Base-by-base conservation (phyloP, 2,113 vertebrate species). In the Lynx canadensis region DNA sequence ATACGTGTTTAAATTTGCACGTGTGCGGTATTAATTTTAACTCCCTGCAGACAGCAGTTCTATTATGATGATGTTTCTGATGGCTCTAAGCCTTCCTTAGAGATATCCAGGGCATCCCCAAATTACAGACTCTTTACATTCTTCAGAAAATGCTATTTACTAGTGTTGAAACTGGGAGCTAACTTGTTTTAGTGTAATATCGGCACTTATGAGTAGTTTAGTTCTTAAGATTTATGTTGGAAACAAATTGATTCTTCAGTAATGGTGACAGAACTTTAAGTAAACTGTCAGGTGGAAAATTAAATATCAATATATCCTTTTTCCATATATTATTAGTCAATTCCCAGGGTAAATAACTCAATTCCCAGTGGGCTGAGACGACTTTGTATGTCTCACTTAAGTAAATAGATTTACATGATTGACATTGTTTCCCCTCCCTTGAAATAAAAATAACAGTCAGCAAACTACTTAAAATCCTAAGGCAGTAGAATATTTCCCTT, bases 341-440 rank as follows among this genome's bases (percentile, higher is more conserved):
- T 95, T 78, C 73, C 21, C 14, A 57, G 52, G 89, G 48, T 48
- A 74, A 89, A 89, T 36, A 48, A 84, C 45, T 45, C 45, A 45
- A 45, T 45, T 45, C 45, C 45, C 45, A 45, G 5, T 73, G 76
- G 23, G 65, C 13, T 8, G 83, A 95, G 60, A 27, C 4, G 87
- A 27, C 55, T 74, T 86, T 18, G 3, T 83, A 27, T 66, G 85
- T 88, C 27, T 90, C 27, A 31, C 38, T 33, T 38, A 79, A 55
- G n/a, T 92, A 63, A 91, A 66, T 36, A 89, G 21, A 97, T 91
- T 81, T 95, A 12, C 12, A 68, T 86, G 73, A 60, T 15, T 60
- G 63, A 82, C 18, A 48, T 78, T 55, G 41, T 81, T 87, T 63
- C 31, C 16, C 29, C 8, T n/a, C 25, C 88, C 10, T 65, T 86